Evolutionary conservation across 1,140 invertebrate species (phyloP), one percentile per base, ranked within the genome.

Genomic region (Leptinotarsa undecemlineata): DNA sequence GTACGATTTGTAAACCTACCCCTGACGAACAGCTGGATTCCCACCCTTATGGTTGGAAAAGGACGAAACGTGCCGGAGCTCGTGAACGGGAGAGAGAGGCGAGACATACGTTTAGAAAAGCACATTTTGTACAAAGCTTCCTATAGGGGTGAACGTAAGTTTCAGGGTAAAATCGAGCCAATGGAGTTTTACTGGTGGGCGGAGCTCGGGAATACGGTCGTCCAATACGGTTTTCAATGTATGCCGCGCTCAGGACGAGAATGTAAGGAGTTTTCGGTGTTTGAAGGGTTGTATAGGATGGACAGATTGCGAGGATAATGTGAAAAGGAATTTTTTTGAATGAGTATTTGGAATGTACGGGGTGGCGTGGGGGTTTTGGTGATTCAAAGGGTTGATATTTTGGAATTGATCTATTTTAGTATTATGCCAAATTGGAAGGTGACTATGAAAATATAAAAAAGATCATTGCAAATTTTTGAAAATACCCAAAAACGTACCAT

Each of bases 191-290:
- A 79, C 80, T 61, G 73, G 23, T 48, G 79, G 83, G 83, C 80
- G 84, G 80, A 76, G 84, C 77, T 62, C 74, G 47, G 71, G 84
- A 85, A 85, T 85, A 85, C 84, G 84, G 73, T 85, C 78, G 60
- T 77, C 84, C 84, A 85, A 85, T 85, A 85, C 84, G 84, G 84
- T 85, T 85, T 85, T 84, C 82, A 82, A 81, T 84, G 84, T 85
- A 78, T 76, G 66, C 60, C 75, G 61, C 76, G 74, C 78, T 73
- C 51, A 70, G 61, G 51, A 74, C 64, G 62, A 48, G 67, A 74
- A 21, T 60, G 23, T 19, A 42, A 26, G 48, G 17, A 73, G 26
- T 68, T 68, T 26, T 68, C 33, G 66, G 20, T 72, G 71, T 75
- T 73, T 74, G 72, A 69, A 66, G 67, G 71, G 47, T 71, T 76